A percentile compares a stretch with the other conserved stretches of the same genome.
Evolutionary conservation across 2,888 invertebrate species (phyloP).

Genomic region (Mesorhabditis belari): DNA sequence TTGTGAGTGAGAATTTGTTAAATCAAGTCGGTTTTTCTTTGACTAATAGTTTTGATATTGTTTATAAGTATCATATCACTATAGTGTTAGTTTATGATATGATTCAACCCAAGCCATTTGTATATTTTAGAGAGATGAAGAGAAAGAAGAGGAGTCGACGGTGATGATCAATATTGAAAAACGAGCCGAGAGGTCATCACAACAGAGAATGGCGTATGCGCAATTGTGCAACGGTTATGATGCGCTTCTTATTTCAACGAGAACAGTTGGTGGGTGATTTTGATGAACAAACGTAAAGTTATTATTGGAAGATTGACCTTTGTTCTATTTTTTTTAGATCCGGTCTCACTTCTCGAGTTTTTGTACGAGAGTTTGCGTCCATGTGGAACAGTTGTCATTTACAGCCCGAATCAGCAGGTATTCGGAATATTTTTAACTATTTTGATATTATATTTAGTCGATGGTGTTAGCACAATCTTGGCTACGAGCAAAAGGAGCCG

Average conservation of each 20-base stretch:
- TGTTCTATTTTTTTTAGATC: slow-evolving; percentile 12
- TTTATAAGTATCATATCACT: too few relatives aligned
- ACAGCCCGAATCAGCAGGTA: slow-evolving; percentile 27
- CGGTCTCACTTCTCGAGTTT: slow-evolving; percentile 26
- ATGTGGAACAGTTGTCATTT: slow-evolving; percentile 38
- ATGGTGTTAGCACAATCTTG: slow-evolving; percentile 74
- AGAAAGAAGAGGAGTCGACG: background rate
- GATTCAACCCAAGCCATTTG: too few relatives aligned
- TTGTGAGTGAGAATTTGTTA: too few relatives aligned
- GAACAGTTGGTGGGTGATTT: too few relatives aligned
- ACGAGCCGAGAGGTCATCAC: background rate
- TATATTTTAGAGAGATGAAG: too few relatives aligned
- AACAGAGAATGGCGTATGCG: background rate
- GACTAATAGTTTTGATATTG: too few relatives aligned
- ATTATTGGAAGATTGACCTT: too few relatives aligned
- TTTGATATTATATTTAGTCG: slow-evolving; percentile 58
- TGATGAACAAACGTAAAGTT: too few relatives aligned
- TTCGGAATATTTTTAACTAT: background rate
- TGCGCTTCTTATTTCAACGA: background rate
- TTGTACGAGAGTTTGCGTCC: slow-evolving; percentile 21
- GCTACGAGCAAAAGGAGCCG: slow-evolving; percentile 65
- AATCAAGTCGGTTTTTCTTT: too few relatives aligned
- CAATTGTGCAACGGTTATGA: background rate
- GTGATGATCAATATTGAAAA: background rate
- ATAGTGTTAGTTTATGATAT: too few relatives aligned